These are phyloP conservation scores for Oncorhynchus mykiss DNA, from an alignment of 2,113 vertebrate genomes.

Conservation along the genomic window DNA sequence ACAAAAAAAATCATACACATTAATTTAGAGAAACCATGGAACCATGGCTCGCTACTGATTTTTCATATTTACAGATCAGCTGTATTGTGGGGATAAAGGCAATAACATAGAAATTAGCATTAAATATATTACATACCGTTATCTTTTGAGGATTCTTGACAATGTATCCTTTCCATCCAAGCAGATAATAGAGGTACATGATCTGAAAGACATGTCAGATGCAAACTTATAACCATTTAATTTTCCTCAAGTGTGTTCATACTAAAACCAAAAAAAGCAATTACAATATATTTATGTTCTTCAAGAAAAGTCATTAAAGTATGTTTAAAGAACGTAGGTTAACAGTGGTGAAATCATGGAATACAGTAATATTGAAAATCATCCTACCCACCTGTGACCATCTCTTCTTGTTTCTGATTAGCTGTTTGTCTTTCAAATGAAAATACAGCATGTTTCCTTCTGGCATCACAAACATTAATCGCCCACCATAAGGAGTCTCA, in stretches of 20 bases:
- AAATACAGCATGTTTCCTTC: constrained; percentile 77
- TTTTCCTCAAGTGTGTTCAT: too few species aligned
- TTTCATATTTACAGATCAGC: background rate
- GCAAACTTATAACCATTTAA: background rate
- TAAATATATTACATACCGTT: constrained; percentile 42
- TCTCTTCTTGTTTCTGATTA: constrained; percentile 79
- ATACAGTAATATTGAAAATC: too few species aligned
- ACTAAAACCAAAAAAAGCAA: too few species aligned
- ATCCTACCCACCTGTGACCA: constrained; percentile 76
- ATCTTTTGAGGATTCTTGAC: constrained; percentile 73
- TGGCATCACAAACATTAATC: constrained; percentile 73
- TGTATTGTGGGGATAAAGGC: background rate
- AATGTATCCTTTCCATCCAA: constrained; percentile 79
- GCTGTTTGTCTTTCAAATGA: constrained; percentile 77
- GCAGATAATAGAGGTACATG: constrained; percentile 82
- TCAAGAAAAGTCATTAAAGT: too few species aligned
- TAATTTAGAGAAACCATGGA: background rate
- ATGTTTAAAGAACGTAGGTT: background rate
- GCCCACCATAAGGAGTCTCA: constrained; percentile 75
- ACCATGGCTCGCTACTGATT: background rate
- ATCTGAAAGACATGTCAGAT: constrained; percentile 62
- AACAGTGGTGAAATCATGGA: background rate
- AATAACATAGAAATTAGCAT: background rate
- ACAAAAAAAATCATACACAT: background rate
- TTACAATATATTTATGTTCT: too few species aligned